Evolutionary conservation across 1,140 invertebrate genomes (phyloP).

Genomic region (Habropoda laboriosa): DNA sequence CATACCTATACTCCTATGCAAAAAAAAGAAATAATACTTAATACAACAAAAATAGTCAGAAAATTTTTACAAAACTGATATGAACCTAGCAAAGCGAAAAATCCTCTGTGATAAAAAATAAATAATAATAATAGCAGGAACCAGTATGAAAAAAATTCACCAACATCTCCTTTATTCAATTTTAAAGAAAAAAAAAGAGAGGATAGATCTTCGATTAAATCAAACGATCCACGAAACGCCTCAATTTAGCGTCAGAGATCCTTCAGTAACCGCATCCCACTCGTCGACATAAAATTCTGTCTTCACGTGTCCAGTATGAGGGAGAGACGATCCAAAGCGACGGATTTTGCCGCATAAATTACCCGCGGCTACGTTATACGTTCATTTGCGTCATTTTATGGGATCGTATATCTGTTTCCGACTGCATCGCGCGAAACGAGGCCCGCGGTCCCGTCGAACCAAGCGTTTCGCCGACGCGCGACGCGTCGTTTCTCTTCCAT

Average conservation of each 20-base stretch:
- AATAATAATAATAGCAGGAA: too few species aligned
- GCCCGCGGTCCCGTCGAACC: not conserved
- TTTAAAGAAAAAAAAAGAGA: too few species aligned
- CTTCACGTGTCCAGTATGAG: not conserved
- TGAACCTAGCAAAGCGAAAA: too few species aligned
- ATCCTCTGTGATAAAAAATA: too few species aligned
- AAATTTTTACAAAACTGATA: too few species aligned
- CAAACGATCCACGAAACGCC: not conserved
- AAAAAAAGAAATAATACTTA: too few species aligned
- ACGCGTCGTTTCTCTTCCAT: not conserved
- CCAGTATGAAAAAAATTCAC: too few species aligned
- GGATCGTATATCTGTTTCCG: slow-evolving; percentile 34
- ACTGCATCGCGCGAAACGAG: not conserved
- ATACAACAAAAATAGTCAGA: too few species aligned
- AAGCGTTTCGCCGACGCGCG: not conserved
- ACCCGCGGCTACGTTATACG: slow-evolving; percentile 8
- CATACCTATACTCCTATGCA: too few species aligned
- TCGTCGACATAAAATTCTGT: not conserved
- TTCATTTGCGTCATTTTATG: slow-evolving; percentile 43
- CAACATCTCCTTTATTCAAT: too few species aligned
- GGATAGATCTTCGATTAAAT: not conserved
- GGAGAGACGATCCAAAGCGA: not conserved
- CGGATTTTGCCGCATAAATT: slow-evolving; percentile 16
- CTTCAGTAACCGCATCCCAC: not conserved
- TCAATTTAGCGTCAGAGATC: not conserved